Conservation (phyloP, 2,797 vertebrate species). For the Alca torda region DNA sequence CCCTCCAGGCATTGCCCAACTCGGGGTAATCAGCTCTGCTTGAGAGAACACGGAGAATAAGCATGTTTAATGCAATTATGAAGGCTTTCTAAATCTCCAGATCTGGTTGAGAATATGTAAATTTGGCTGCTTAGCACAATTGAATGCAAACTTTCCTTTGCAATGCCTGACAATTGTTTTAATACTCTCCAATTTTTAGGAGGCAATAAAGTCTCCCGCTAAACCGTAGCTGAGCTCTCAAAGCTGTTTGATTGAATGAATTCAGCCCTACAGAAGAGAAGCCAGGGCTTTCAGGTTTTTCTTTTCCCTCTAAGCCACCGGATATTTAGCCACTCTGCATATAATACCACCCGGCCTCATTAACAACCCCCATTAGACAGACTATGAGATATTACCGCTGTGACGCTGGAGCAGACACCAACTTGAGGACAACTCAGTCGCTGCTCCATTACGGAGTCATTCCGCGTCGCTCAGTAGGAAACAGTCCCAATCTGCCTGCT, state of each 20-base stretch:
- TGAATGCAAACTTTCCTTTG: slow-evolving; percentile 67
- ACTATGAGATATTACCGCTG: not conserved
- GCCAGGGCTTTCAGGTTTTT: slow-evolving; percentile 65
- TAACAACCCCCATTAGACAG: not conserved
- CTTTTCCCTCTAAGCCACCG: slow-evolving; percentile 56
- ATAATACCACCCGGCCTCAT: slow-evolving; percentile 57
- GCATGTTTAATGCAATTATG: slow-evolving; percentile 76
- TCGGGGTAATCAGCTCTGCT: slow-evolving; percentile 62
- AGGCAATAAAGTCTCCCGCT: slow-evolving; percentile 68
- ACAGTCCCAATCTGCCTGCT: not conserved
- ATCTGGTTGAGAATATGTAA: slow-evolving; percentile 61
- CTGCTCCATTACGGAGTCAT: not conserved
- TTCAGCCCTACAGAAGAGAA: slow-evolving; percentile 76
- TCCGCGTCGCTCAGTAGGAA: not conserved
- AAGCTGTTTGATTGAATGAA: slow-evolving; percentile 78
- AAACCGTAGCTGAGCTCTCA: slow-evolving; percentile 69
- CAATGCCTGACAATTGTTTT: slow-evolving; percentile 69
- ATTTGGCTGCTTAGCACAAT: slow-evolving; percentile 64
- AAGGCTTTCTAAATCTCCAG: slow-evolving; percentile 50
- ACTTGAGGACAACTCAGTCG: not conserved
- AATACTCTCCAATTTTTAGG: slow-evolving; percentile 60
- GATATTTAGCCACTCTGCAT: slow-evolving; percentile 76
- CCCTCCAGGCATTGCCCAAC: slow-evolving; percentile 53
- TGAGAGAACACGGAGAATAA: slow-evolving; percentile 57
- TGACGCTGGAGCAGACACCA: not conserved